Evolutionary conservation across 2,113 vertebrate species (phyloP).

Genomic region (Orycteropus afer): DNA sequence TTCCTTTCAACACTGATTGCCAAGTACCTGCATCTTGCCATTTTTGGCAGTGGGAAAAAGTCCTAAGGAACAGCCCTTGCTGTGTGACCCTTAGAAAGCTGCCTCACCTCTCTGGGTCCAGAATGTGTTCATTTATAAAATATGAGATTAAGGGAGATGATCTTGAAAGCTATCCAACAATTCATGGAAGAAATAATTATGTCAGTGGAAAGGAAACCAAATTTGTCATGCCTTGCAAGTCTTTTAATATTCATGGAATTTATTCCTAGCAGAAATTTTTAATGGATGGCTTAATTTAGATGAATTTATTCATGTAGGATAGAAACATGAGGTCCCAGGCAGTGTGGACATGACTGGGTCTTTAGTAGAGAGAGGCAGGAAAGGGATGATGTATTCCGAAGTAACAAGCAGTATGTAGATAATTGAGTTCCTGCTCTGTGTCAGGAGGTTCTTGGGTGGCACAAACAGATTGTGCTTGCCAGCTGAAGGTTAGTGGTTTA

Average conservation of each 20-base stretch:
- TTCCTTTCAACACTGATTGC: slow-evolving; percentile 19
- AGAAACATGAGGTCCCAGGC: slow-evolving; percentile 9
- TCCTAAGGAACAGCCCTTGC: background rate
- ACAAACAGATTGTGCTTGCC: background rate
- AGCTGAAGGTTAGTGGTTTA: background rate
- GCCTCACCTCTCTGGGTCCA: slow-evolving; percentile 35
- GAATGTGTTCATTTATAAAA: slow-evolving; percentile 28
- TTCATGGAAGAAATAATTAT: background rate
- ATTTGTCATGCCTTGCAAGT: slow-evolving; percentile 41
- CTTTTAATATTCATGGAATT: slow-evolving; percentile 53
- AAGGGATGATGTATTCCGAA: background rate
- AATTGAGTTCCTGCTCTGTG: background rate
- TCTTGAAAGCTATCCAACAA: background rate
- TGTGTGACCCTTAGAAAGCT: slow-evolving; percentile 35
- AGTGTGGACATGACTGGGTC: background rate
- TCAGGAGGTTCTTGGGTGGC: background rate
- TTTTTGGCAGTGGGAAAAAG: background rate
- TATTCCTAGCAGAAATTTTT: slow-evolving; percentile 53
- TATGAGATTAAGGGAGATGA: background rate
- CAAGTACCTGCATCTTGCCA: slow-evolving; percentile 9
- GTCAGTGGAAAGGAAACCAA: slow-evolving; percentile 11
- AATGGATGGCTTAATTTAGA: slow-evolving; percentile 38
- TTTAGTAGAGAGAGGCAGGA: background rate
- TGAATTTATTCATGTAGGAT: slow-evolving; percentile 35
- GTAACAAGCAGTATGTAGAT: background rate